These are phyloP conservation scores for Lordiphosa stackelbergi DNA, from an alignment of 1,140 invertebrate species.

Conservation along the genomic window DNA sequence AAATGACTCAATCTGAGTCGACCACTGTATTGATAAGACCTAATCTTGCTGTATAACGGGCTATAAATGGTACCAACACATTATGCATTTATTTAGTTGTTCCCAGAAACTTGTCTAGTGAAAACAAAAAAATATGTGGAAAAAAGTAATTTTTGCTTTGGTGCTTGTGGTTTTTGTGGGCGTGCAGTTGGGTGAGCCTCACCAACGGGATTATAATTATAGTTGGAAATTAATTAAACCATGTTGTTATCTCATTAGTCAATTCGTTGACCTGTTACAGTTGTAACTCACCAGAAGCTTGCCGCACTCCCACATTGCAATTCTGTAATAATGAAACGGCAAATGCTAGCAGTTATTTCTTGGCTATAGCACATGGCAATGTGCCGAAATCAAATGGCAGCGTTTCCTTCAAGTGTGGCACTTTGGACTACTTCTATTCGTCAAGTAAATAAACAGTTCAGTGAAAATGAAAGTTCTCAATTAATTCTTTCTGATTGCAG, in stretches of 20 bases:
- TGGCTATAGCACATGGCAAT: constrained; percentile 20
- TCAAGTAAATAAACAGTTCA: constrained; percentile 14
- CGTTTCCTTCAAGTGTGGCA: constrained; percentile 26
- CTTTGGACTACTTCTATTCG: constrained; percentile 15
- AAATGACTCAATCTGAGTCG: no score
- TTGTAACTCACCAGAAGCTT: constrained; percentile 18
- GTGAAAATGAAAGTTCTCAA: neutral
- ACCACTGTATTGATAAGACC: no score
- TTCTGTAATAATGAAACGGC: constrained; percentile 34
- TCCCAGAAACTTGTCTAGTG: neutral
- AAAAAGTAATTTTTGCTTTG: constrained; percentile 29
- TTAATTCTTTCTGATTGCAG: constrained; percentile 3
- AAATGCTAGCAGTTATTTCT: constrained; percentile 19
- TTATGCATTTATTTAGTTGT: constrained; percentile 19
- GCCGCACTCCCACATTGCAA: constrained; percentile 22
- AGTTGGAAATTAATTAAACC: constrained; percentile 4
- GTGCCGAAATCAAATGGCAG: constrained; percentile 14
- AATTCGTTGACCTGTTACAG: constrained; percentile 39
- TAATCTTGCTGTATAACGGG: no score
- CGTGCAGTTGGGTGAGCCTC: constrained; percentile 41
- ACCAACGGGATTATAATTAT: neutral
- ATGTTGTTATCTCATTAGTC: constrained; percentile 7
- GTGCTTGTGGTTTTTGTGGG: constrained; percentile 38
- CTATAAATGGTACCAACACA: constrained; percentile 15
- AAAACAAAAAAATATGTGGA: constrained; percentile 30